These are phyloP conservation scores for Eupelmus urozonus DNA, from an alignment of 2,888 invertebrate species.

Conservation along the genomic window DNA sequence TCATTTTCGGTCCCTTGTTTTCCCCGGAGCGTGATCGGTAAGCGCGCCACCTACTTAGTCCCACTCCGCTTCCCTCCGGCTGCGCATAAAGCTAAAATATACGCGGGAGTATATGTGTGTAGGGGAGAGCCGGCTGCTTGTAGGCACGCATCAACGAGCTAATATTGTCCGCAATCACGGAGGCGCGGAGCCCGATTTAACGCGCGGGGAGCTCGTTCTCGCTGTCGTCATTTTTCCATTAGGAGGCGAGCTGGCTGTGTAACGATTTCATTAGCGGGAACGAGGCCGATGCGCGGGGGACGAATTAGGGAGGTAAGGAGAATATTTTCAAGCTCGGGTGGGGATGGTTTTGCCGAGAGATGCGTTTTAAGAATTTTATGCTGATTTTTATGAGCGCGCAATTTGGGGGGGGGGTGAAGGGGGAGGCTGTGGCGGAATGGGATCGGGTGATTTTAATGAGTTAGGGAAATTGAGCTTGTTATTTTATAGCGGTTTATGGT, in stretches of 20 bases:
- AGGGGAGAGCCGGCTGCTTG: background rate
- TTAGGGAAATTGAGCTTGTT: too few species aligned
- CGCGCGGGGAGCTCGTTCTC: background rate
- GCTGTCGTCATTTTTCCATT: conserved; percentile 43
- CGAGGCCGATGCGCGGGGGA: background rate
- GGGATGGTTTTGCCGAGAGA: background rate
- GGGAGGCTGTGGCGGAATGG: too few species aligned
- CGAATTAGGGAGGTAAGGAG: background rate
- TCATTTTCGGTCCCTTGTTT: conserved; percentile 52
- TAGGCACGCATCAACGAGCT: conserved; percentile 14
- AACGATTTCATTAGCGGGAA: conserved; percentile 33
- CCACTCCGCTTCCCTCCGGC: background rate
- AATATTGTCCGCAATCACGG: conserved; percentile 43
- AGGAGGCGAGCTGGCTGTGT: conserved; percentile 7
- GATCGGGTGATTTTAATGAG: too few species aligned
- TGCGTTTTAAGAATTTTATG: background rate
- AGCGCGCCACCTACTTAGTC: conserved; percentile 56
- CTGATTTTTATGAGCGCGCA: conserved; percentile 26
- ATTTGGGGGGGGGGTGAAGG: too few species aligned
- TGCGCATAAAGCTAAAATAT: background rate
- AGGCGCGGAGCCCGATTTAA: background rate
- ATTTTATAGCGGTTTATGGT: too few species aligned
- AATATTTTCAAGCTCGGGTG: background rate
- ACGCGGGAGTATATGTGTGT: background rate
- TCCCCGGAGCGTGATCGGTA: conserved; percentile 62